A percentile compares a stretch with the other conserved stretches of the same genome.
phyloP scores from a whole-genome alignment of 2,888 invertebrate genomes.

The Lymantria monacha region DNA sequence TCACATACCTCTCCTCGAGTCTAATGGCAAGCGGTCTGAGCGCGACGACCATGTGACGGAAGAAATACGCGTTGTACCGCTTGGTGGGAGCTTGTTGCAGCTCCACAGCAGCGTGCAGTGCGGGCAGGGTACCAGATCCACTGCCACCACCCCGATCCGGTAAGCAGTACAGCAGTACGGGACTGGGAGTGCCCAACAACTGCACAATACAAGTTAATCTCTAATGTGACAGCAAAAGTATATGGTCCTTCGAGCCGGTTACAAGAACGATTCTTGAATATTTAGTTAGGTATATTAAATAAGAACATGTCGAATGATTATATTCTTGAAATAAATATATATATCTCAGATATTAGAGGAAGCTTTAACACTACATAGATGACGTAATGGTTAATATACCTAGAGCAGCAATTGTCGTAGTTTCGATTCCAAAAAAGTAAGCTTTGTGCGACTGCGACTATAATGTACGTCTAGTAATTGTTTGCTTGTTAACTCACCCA shows the following conservation, averaged over 20 bases:
- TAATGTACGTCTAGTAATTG: no score
- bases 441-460: no score
- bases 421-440: no score
- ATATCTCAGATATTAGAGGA: no score
- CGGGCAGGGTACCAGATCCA: conserved; percentile 80
- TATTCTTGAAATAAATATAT: no score
- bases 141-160: conserved; percentile 58
- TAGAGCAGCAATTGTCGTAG: no score
- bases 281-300: no score
- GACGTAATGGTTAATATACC: no score
- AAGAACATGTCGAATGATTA: no score
- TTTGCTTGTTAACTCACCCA: no score
- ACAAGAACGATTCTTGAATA: background rate
- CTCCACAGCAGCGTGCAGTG: conserved; percentile 90
- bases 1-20: conserved; percentile 88
- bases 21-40: conserved; percentile 92
- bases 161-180: conserved; percentile 91
- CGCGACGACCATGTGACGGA: conserved; percentile 91
- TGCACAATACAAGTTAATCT: conserved; percentile 62
- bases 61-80: conserved; percentile 92
- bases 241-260: background rate
- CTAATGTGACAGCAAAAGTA: background rate
- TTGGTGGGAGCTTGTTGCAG: conserved; percentile 85
- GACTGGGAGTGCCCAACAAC: conserved; percentile 91
- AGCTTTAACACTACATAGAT: no score